Evolutionary conservation across 2,797 vertebrate species (phyloP).

Genomic region (Danionella dracula): DNA sequence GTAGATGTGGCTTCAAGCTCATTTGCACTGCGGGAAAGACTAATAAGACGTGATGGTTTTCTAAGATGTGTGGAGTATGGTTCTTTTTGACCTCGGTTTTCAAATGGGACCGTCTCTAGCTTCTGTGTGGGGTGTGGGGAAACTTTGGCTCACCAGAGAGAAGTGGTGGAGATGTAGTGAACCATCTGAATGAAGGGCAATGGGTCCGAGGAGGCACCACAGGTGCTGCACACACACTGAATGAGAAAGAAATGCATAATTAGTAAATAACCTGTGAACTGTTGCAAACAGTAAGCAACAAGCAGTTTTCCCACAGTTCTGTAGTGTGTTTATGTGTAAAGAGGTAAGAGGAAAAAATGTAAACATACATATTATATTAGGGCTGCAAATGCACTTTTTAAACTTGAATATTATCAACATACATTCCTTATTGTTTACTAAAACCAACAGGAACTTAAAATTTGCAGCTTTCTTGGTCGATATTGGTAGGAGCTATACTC

Average conservation of each 20-base stretch:
- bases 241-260: constrained; percentile 33
- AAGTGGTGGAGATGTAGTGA: constrained; percentile 96
- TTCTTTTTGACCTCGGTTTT: background rate
- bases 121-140: background rate
- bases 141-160: constrained; percentile 81
- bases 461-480: too few relatives aligned
- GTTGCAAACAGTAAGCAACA: too few relatives aligned
- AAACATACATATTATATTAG: too few relatives aligned
- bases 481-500: too few relatives aligned
- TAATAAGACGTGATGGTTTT: background rate
- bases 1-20: constrained; percentile 5
- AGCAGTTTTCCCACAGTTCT: too few relatives aligned
- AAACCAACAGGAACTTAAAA: too few relatives aligned
- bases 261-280: too few relatives aligned
- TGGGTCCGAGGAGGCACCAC: constrained; percentile 90
- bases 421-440: too few relatives aligned
- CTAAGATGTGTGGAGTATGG: background rate
- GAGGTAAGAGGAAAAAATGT: too few relatives aligned
- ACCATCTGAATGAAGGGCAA: constrained; percentile 98
- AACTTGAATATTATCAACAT: too few relatives aligned
- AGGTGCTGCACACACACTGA: constrained; percentile 92
- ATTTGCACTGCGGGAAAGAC: constrained; percentile 18
- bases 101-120: background rate
- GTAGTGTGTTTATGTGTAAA: too few relatives aligned
- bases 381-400: too few relatives aligned